These are phyloP conservation scores for Paraescarpia echinospica DNA, from an alignment of 1,140 invertebrate genomes.

Conservation along the genomic window DNA sequence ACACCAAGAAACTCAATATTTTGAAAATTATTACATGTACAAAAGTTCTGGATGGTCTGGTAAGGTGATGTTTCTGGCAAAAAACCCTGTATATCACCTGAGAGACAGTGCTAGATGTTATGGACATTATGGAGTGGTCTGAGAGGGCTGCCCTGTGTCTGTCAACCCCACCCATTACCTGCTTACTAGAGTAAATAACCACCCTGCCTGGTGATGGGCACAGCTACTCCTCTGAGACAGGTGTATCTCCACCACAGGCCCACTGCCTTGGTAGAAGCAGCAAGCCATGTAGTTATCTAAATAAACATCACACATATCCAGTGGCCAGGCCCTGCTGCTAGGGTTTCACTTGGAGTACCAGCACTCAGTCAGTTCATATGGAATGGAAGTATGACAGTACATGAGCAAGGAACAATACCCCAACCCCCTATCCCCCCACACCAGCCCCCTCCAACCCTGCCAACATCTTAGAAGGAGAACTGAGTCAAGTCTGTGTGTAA, in stretches of 20 bases:
- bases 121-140: neutral
- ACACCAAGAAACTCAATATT: neutral
- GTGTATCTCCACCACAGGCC: neutral
- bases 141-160: neutral
- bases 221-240: neutral
- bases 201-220: neutral
- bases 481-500: neutral
- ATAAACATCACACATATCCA: neutral
- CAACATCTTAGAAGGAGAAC: neutral
- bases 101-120: neutral
- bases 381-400: no score
- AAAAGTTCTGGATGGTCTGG: neutral
- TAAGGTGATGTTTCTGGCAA: neutral
- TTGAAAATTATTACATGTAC: neutral
- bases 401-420: neutral
- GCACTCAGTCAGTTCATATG: neutral
- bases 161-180: neutral
- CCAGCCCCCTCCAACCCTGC: neutral
- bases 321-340: neutral
- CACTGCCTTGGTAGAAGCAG: neutral
- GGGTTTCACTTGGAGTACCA: neutral
- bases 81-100: neutral
- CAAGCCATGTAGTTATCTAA: neutral
- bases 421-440: neutral
- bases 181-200: neutral